Evolutionary conservation across 2,797 vertebrate genomes (phyloP), one percentile per base, ranked within the genome.

Genomic region (Semaprochilodus insignis): DNA sequence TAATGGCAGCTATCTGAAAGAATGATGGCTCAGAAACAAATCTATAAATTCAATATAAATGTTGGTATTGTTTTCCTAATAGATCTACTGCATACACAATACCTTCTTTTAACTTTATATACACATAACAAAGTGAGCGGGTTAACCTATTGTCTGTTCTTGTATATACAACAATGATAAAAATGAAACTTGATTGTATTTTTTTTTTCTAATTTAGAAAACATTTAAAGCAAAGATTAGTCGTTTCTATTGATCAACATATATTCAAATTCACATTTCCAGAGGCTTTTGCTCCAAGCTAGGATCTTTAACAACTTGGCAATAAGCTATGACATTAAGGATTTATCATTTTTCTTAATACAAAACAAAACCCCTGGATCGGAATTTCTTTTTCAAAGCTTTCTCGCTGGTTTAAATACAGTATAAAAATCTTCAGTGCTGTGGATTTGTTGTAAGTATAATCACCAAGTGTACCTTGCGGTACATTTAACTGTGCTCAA

Each of bases 81-180:
- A 96, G 90, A 95, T 96, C 97, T 99, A 99, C 97, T 96, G 97
- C 97, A 99, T 99, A 99, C 97, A 98, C 98, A 97, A 98, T 98
- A 97, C 95, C 94, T 94, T 97, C 96, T 96, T 94, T 95, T 96
- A 95, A 96, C 96, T 91, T 96, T 97, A 98, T 97, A 97, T 99
- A 97, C 97, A 99, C 97, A 99, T 94, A 95, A 89, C 93, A 92
- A 88, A 91, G 89, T 91, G 91, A 92, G 91, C 66, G 90, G 89
- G 82, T 91, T 89, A 86, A 91, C 89, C 91, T 91, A 90, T 90
- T 88, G 87, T 93, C 92, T 88, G 89, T 90, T 90, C 91, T 91
- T 81, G 85, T 95, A 95, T 95, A 72, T 95, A 95, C 95, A 95
- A 94, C 90, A 91, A 93, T 93, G 93, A 91, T 94, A 95, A 91